phyloP scores from a whole-genome alignment of 2,797 vertebrate genomes.

The Myripristis jacobus region DNA sequence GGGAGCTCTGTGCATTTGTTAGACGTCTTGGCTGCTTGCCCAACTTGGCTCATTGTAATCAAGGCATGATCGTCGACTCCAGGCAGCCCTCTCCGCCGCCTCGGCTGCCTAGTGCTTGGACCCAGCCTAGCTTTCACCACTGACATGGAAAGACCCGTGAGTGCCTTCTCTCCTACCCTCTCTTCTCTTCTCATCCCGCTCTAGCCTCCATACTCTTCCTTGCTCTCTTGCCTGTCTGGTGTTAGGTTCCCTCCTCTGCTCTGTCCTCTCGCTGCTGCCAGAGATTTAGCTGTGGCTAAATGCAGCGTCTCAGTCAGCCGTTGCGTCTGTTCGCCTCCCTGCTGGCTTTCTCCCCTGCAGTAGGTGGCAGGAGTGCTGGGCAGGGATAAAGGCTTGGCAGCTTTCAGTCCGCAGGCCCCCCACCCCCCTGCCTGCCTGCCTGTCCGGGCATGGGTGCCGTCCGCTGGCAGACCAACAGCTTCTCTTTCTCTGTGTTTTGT shows the following conservation, averaged over 20 bases:
- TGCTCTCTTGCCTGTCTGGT: constrained; percentile 37
- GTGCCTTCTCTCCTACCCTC: constrained; percentile 81
- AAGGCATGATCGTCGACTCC: constrained; percentile 96
- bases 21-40: constrained; percentile 92
- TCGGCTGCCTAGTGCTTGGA: constrained; percentile 89
- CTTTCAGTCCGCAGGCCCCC: constrained; percentile 65
- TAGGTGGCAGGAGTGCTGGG: constrained; percentile 66
- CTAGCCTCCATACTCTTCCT: constrained; percentile 25
- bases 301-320: constrained; percentile 55
- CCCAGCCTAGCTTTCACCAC: constrained; percentile 84
- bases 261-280: constrained; percentile 51
- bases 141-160: constrained; percentile 94
- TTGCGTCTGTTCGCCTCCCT: constrained; percentile 44
- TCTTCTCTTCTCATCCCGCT: constrained; percentile 34
- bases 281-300: constrained; percentile 72
- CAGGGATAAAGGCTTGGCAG: constrained; percentile 66
- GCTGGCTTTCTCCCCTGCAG: constrained; percentile 50
- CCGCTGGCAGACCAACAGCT: constrained; percentile 67
- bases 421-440: constrained; percentile 48
- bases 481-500: constrained; percentile 51
- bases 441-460: constrained; percentile 67
- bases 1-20: constrained; percentile 82
- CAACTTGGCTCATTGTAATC: constrained; percentile 94
- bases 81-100: constrained; percentile 88
- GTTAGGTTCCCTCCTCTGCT: constrained; percentile 62